Evolutionary conservation across 2,113 vertebrate genomes (phyloP).

Genomic region (Crocuta crocuta): DNA sequence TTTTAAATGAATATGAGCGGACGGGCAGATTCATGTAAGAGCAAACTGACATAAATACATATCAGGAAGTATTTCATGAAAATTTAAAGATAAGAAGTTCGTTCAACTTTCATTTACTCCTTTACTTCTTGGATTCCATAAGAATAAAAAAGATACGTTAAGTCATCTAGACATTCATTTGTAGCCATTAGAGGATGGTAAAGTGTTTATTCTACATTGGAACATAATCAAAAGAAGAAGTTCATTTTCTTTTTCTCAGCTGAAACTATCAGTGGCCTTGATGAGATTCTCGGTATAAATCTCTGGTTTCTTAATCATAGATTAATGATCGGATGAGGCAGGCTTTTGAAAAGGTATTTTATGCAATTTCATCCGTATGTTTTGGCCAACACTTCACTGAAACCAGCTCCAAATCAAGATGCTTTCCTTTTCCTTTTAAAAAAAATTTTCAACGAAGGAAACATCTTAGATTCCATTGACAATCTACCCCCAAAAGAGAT

Average conservation of each 20-base stretch:
- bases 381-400: neutral
- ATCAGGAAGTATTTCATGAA: neutral
- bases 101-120: constrained; percentile 8
- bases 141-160: neutral
- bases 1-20: neutral
- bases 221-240: constrained; percentile 40
- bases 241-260: constrained; percentile 35
- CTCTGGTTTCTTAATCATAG: constrained; percentile 33
- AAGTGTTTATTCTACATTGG: neutral
- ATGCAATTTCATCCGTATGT: neutral
- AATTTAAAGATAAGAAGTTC: constrained; percentile 19
- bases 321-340: neutral
- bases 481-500: neutral
- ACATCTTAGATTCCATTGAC: neutral
- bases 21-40: neutral
- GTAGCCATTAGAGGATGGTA: neutral
- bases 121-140: neutral
- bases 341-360: neutral
- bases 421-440: neutral
- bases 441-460: neutral
- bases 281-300: neutral
- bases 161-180: neutral
- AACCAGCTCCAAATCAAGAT: neutral
- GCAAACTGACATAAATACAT: neutral
- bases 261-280: neutral